Evolutionary conservation across 2,888 invertebrate genomes (phyloP).

Genomic region (Eulithis testata): DNA sequence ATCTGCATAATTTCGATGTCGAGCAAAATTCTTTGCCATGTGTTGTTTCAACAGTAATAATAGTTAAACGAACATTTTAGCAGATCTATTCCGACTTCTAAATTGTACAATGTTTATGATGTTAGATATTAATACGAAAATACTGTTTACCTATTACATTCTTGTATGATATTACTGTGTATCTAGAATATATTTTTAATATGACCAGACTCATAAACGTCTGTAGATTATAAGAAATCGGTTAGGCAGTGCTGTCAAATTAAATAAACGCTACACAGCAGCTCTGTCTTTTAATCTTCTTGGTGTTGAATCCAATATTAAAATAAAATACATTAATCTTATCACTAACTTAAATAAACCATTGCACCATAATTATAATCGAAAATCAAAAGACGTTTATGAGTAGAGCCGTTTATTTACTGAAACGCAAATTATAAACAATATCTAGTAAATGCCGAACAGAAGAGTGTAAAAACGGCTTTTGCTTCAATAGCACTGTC

Average conservation of each 20-base stretch:
- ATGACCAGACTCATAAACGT: background rate
- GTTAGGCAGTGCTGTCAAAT: background rate
- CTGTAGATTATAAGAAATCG: background rate
- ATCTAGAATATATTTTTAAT: conserved; percentile 1
- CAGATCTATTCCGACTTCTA: conserved; percentile 8
- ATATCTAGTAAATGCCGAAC: background rate
- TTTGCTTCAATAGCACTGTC: conserved; percentile 6
- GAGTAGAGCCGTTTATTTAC: background rate
- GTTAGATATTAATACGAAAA: background rate
- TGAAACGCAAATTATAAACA: background rate
- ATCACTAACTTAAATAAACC: too few species aligned
- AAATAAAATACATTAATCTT: too few species aligned
- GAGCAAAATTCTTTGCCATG: background rate
- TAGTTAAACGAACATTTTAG: conserved; percentile 10
- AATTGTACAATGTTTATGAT: conserved; percentile 1
- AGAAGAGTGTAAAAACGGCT: background rate
- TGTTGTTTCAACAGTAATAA: background rate
- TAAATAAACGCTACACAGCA: too few species aligned
- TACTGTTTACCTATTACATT: background rate
- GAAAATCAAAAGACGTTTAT: background rate
- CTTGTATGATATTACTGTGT: background rate
- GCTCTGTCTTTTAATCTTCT: too few species aligned
- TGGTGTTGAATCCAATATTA: too few species aligned
- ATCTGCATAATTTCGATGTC: background rate
- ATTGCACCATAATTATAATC: too few species aligned